A percentile compares a stretch with the other conserved stretches of the same genome.
Conservation (phyloP, 2,888 invertebrate genomes). For the Caenorhabditis zanzibari region DNA sequence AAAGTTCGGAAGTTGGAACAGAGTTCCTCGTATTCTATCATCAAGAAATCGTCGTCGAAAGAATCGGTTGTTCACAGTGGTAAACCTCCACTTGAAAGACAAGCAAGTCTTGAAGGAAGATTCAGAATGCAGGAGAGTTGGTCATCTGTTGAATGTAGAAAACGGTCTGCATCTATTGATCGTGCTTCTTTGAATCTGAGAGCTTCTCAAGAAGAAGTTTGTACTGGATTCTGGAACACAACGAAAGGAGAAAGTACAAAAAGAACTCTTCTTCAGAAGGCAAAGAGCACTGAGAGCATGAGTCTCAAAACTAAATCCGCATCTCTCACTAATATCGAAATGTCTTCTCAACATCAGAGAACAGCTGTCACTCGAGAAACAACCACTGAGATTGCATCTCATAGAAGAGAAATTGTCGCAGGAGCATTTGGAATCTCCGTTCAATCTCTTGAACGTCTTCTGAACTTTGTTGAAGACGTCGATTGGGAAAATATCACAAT, state of each 20-base stretch:
- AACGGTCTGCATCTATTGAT: slow-evolving; percentile 49
- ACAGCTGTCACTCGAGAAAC: background rate
- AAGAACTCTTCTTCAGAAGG: slow-evolving; percentile 59
- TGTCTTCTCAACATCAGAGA: slow-evolving; percentile 23
- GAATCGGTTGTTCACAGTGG: slow-evolving; percentile 50
- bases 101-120: slow-evolving; percentile 66
- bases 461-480: slow-evolving; percentile 47
- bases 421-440: slow-evolving; percentile 56
- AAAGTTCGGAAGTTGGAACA: slow-evolving; percentile 39
- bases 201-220: slow-evolving; percentile 62
- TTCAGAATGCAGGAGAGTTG: slow-evolving; percentile 60
- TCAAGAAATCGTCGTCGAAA: slow-evolving; percentile 45
- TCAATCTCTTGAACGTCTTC: slow-evolving; percentile 54
- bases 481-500: slow-evolving; percentile 59
- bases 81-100: slow-evolving; percentile 44
- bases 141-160: slow-evolving; percentile 52
- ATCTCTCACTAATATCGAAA: slow-evolving; percentile 24
- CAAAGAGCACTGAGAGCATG: slow-evolving; percentile 57
- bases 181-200: slow-evolving; percentile 41
- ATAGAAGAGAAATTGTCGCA: slow-evolving; percentile 54
- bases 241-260: slow-evolving; percentile 51
- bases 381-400: slow-evolving; percentile 36
- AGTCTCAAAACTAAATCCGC: slow-evolving; percentile 38
- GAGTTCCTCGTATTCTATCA: slow-evolving; percentile 54
- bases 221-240: slow-evolving; percentile 69